Evolutionary conservation across 2,888 invertebrate species (phyloP), one percentile per base, ranked within the genome.

Genomic region (Meghimatium bilineatum): DNA sequence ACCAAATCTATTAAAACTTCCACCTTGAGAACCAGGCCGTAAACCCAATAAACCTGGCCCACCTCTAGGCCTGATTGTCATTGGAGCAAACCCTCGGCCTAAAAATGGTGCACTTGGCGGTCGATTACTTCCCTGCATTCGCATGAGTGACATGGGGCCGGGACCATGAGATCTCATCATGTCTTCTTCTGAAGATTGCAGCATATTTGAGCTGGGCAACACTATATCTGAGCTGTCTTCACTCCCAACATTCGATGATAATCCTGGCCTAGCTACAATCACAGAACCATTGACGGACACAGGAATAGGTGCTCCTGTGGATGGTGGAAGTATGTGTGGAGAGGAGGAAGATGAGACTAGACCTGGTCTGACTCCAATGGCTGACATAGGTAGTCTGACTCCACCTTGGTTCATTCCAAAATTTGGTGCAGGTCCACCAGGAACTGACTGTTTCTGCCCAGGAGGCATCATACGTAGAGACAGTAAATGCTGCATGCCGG

Each of bases 1-100:
- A 63, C 87, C 80, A 74, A 86, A 85, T 74, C 87, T 78, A 75
- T 75, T 74, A 63, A 85, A 82, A 76, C 85, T 83, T 67, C 80
- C 85, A 29, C 77, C 78, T n/a, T 82, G 84, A 34, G 75, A 84
- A 23, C 85, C 86, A 8, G 88, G 88, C 56, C 88, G 84, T 36
- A 86, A 52, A 5, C 88, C 88, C 29, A 88, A 60, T 20, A 86
- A 66, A 17, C 86, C 86, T n/a, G 84, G 86, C 36, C 87, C 82
- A 23, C 83, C 85, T 71, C 78, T 72, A 56, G 84, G 80, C 14
- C 84, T 80, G 44, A 84, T 80, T 56, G 80, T 81, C 84, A 84
- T 84, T 26, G 84, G 84, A 8, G 84, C 52, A 76, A 84, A 84
- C 10, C 84, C 84, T 44, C 76, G 23, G n/a, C 84, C 84, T 49